These are phyloP conservation scores for Archips xylosteana DNA, from an alignment of 2,888 invertebrate species.

Conservation along the genomic window DNA sequence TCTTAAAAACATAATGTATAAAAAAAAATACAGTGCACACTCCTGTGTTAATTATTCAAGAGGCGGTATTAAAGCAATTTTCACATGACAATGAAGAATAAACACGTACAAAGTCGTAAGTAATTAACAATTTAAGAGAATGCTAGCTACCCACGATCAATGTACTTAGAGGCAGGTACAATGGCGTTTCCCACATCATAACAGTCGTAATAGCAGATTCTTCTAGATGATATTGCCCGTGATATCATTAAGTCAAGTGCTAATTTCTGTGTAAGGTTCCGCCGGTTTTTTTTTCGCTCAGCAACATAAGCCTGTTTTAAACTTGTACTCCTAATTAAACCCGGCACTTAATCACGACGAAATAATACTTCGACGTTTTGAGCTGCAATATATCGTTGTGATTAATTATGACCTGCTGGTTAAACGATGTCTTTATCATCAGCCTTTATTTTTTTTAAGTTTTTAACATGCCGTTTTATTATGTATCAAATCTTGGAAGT, in stretches of 20 bases:
- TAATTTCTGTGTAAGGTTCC: slow-evolving; percentile 44
- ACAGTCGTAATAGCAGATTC: slow-evolving; percentile 66
- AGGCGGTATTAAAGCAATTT: slow-evolving; percentile 46
- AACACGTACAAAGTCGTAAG: slow-evolving; percentile 53
- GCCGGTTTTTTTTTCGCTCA: background rate
- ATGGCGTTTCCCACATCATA: slow-evolving; percentile 75
- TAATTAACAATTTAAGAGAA: slow-evolving; percentile 69
- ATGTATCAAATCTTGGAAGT: too few relatives aligned
- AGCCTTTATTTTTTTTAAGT: too few relatives aligned
- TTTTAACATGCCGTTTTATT: too few relatives aligned
- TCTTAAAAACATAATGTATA: too few relatives aligned
- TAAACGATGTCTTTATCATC: too few relatives aligned
- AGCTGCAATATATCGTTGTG: too few relatives aligned
- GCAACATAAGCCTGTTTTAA: too few relatives aligned
- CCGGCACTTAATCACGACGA: too few relatives aligned
- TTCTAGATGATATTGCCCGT: slow-evolving; percentile 44
- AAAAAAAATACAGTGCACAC: background rate
- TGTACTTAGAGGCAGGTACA: slow-evolving; percentile 55
- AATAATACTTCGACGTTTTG: too few relatives aligned
- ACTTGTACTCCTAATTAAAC: too few relatives aligned
- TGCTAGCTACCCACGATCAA: slow-evolving; percentile 67
- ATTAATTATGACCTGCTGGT: too few relatives aligned
- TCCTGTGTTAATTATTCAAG: slow-evolving; percentile 16
- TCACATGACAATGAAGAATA: slow-evolving; percentile 53
- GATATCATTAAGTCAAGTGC: slow-evolving; percentile 29